These are phyloP conservation scores for Agrotis puta DNA, from an alignment of 2,888 invertebrate species.

Conservation along the genomic window DNA sequence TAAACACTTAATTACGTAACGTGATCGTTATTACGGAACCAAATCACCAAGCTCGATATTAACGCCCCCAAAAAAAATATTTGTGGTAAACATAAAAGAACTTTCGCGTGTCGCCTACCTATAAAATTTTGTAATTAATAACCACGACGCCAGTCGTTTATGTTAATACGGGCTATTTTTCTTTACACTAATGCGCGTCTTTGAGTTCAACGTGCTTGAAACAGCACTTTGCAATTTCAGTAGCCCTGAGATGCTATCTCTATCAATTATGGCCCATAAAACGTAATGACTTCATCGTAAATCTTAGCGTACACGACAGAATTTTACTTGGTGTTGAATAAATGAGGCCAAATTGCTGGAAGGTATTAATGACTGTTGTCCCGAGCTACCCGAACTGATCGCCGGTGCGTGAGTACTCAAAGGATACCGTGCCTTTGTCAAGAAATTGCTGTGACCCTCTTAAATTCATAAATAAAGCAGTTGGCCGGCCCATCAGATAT, in stretches of 20 bases:
- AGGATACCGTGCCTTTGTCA: conserved; percentile 56
- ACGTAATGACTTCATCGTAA: conserved; percentile 90
- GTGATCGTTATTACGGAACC: conserved; percentile 61
- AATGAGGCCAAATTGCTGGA: conserved; percentile 84
- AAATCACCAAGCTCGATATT: conserved; percentile 67
- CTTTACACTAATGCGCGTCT: conserved; percentile 86
- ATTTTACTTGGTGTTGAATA: conserved; percentile 88
- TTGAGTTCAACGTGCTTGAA: conserved; percentile 84
- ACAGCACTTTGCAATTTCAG: conserved; percentile 88
- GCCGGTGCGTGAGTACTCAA: conserved; percentile 57
- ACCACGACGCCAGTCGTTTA: conserved; percentile 85
- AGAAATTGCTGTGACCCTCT: conserved; percentile 63
- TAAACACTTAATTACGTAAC: conserved; percentile 67
- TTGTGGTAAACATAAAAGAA: conserved; percentile 77
- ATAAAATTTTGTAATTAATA: conserved; percentile 88
- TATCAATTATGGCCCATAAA: conserved; percentile 90
- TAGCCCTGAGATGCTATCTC: conserved; percentile 87
- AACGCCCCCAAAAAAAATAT: conserved; percentile 73
- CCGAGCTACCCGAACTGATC: conserved; percentile 60
- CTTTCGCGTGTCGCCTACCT: conserved; percentile 80
- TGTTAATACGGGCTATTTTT: conserved; percentile 85
- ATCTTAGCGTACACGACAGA: conserved; percentile 89
- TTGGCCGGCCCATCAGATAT: conserved; percentile 62
- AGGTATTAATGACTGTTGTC: conserved; percentile 82
- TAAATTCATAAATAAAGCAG: conserved; percentile 65